Evolutionary conservation across 2,888 invertebrate species (phyloP), one percentile per base, ranked within the genome.

Genomic region (Artemia sinica): DNA sequence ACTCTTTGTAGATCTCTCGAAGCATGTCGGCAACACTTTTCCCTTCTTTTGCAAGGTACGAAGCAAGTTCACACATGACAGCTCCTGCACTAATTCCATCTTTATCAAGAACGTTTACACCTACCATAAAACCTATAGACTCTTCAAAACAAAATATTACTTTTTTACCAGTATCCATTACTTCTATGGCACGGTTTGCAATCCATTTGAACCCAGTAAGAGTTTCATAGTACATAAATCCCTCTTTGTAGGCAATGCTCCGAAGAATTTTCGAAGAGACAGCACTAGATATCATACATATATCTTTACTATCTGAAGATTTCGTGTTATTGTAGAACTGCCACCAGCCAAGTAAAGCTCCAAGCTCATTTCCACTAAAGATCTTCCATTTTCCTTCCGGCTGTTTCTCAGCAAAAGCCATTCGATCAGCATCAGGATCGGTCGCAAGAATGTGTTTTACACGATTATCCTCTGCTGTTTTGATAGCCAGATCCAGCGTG

Each of bases 131-230:
- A 18, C 18, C 18, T 18, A 18, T 18, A 18, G 18, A 18, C 18
- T 66, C 68, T 63, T 69, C 69, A 78, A 89, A 99, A 0, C 95
- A 94, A 79, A 96, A 93, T 68, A 98, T 77, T 0, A 95, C 89
- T 11, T 81, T 78, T 74, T 90, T 89, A 49, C 86, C 88, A 69
- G 85, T 78, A 70, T 84, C 80, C 51, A 86, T 78, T 69, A 94
- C 79, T 8, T 91, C 84, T 50, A 86, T 80, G 0, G 89, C 83
- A 74, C 84, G 84, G 78, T 96, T 97, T 8, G 92, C 97, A 91
- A 99, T 95, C 96, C 96, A 98, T 76, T 99, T 99, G 77, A 99
- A 99, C 0, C 98, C 98, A 0, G 98, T 99, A 68, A 98, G 81
- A 0, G 98, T 97, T 80, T 97, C 95, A 79, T 80, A 72, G 18